Evolutionary conservation across 2,113 vertebrate genomes (phyloP).

Genomic region (Epinephelus cyanopodus): DNA sequence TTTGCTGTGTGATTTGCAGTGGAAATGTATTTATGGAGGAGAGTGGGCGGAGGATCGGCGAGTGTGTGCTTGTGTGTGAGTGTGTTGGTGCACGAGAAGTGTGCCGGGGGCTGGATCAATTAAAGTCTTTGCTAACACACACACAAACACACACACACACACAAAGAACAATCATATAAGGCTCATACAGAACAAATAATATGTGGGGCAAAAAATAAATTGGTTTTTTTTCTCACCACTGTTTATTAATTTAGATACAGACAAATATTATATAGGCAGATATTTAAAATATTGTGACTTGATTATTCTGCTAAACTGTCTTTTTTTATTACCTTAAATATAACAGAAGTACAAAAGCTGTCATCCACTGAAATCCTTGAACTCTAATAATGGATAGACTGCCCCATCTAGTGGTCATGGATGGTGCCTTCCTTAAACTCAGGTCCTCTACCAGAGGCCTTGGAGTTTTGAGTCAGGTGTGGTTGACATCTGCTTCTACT

Average conservation of each 20-base stretch:
- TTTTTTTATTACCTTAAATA: background rate
- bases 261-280: background rate
- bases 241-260: background rate
- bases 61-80: conserved; percentile 32
- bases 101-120: conserved; percentile 53
- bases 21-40: conserved; percentile 69
- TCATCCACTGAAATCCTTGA: rapidly evolving
- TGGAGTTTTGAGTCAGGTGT: too few relatives aligned
- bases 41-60: conserved; percentile 66
- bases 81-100: conserved; percentile 6
- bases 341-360: background rate
- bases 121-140: conserved; percentile 42
- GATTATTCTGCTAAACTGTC: background rate
- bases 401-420: conserved; percentile 57
- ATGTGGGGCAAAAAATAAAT: too few relatives aligned
- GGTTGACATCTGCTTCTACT: too few relatives aligned
- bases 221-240: too few relatives aligned
- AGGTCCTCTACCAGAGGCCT: too few relatives aligned
- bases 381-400: background rate
- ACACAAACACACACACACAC: conserved; percentile 2
- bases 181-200: too few relatives aligned
- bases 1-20: conserved; percentile 66
- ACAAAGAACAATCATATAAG: too few relatives aligned
- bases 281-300: conserved; percentile 5
- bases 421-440: too few relatives aligned